Evolutionary conservation across 2,888 invertebrate species (phyloP).

Genomic region (Gerris lacustris): DNA sequence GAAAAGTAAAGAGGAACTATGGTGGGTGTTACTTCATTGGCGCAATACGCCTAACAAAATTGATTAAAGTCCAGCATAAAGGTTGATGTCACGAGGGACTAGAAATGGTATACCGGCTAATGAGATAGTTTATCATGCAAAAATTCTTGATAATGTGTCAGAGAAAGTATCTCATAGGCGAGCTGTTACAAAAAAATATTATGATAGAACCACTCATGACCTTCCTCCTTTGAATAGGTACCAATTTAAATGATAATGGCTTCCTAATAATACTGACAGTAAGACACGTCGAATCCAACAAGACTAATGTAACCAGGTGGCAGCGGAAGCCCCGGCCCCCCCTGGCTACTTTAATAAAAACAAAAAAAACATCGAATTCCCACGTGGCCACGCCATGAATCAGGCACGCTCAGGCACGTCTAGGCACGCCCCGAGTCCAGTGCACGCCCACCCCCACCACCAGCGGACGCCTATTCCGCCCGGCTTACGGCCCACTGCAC

Average conservation of each 20-base stretch:
- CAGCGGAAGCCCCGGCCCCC: too few species aligned
- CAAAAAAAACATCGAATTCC: too few species aligned
- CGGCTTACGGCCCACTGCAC: too few species aligned
- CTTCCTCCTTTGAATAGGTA: conserved; percentile 54
- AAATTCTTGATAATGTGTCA: not conserved
- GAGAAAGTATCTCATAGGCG: not conserved
- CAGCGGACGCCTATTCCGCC: too few species aligned
- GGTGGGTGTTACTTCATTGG: conserved; percentile 11
- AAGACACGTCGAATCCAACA: too few species aligned
- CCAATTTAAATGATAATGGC: conserved; percentile 11
- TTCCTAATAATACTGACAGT: too few species aligned
- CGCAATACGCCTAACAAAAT: conserved; percentile 14
- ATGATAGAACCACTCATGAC: conserved; percentile 23
- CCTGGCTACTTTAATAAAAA: too few species aligned
- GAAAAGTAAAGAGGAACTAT: conserved; percentile 5
- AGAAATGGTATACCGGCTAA: not conserved
- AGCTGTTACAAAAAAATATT: not conserved
- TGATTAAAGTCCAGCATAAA: not conserved
- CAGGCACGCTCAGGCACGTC: too few species aligned
- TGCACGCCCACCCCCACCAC: too few species aligned
- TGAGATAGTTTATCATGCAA: not conserved
- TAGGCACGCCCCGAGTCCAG: too few species aligned
- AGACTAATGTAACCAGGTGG: too few species aligned
- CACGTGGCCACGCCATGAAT: too few species aligned
- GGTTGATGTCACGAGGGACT: conserved; percentile 10